Evolutionary conservation across 2,113 vertebrate species (phyloP).

Genomic region (Tychaedon coryphoeus): DNA sequence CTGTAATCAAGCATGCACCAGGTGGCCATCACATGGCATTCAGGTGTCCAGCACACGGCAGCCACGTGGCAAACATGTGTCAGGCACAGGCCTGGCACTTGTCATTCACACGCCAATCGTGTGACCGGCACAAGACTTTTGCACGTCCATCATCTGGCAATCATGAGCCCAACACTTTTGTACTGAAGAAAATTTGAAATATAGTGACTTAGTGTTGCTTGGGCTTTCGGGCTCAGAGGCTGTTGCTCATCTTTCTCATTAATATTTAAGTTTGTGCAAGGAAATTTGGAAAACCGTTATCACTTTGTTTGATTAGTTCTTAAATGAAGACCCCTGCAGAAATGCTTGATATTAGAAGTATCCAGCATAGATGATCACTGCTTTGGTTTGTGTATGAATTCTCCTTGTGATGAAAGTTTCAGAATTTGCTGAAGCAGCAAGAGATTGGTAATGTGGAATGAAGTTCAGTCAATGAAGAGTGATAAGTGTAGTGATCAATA

Average conservation of each 20-base stretch:
- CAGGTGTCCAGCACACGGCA: background rate
- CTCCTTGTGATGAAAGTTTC: background rate
- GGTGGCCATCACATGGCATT: background rate
- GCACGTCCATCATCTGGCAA: accelerated
- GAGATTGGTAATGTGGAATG: background rate
- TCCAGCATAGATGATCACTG: background rate
- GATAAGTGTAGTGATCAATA: background rate
- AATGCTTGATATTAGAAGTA: background rate
- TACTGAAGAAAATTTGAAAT: background rate
- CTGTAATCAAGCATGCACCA: background rate
- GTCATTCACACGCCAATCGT: accelerated
- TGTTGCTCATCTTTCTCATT: background rate
- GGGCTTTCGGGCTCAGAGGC: background rate
- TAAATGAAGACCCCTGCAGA: background rate
- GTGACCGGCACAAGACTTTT: accelerated
- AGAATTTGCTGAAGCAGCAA: constrained; percentile 18
- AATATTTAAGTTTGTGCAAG: background rate
- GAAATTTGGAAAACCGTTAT: background rate
- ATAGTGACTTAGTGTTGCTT: background rate
- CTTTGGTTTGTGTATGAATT: background rate
- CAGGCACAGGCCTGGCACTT: background rate
- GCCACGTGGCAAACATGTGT: accelerated
- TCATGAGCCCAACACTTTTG: accelerated
- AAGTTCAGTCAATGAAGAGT: background rate
- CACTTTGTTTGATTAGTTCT: background rate